Percentiles rank a stretch among this genome's conserved stretches.
These are phyloP conservation scores for Drosophila tripunctata DNA, from an alignment of 2,888 invertebrate genomes.

Conservation along the genomic window DNA sequence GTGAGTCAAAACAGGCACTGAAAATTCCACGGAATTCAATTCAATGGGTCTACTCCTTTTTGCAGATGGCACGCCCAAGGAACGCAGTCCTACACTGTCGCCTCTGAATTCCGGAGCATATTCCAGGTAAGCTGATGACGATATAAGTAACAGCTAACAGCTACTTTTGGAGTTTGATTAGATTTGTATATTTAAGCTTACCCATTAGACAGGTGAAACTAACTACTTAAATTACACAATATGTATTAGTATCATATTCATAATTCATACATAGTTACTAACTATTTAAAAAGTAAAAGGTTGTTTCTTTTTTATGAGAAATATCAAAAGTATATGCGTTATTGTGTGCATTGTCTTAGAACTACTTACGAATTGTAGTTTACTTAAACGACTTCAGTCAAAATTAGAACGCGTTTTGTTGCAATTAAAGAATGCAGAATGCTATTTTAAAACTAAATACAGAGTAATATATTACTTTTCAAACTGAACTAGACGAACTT, in stretches of 20 bases:
- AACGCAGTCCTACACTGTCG: conserved; percentile 93
- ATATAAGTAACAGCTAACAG: too few relatives aligned
- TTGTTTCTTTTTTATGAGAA: conserved; percentile 21
- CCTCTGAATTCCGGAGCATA: conserved; percentile 91
- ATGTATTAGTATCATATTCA: conserved; percentile 14
- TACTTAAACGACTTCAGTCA: conserved; percentile 69
- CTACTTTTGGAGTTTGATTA: too few relatives aligned
- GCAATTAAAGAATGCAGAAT: conserved; percentile 34
- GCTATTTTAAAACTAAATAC: conserved; percentile 52
- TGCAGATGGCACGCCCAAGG: conserved; percentile 91
- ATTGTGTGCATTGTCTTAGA: conserved; percentile 26
- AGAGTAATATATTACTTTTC: conserved; percentile 56
- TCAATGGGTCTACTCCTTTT: not conserved
- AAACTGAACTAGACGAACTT: conserved; percentile 70
- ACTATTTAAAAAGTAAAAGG: conserved; percentile 22
- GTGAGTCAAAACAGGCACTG: conserved; percentile 75
- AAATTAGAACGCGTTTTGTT: conserved; percentile 75
- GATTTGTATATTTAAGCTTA: conserved; percentile 44
- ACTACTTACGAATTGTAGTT: conserved; percentile 31
- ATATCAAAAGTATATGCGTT: conserved; percentile 31
- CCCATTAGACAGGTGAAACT: conserved; percentile 22
- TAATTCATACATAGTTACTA: conserved; percentile 15
- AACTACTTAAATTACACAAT: conserved; percentile 36
- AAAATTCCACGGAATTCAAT: too few relatives aligned
- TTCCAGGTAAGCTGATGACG: conserved; percentile 88